These are phyloP conservation scores for Netta rufina DNA, from an alignment of 2,797 vertebrate species.

Conservation along the genomic window DNA sequence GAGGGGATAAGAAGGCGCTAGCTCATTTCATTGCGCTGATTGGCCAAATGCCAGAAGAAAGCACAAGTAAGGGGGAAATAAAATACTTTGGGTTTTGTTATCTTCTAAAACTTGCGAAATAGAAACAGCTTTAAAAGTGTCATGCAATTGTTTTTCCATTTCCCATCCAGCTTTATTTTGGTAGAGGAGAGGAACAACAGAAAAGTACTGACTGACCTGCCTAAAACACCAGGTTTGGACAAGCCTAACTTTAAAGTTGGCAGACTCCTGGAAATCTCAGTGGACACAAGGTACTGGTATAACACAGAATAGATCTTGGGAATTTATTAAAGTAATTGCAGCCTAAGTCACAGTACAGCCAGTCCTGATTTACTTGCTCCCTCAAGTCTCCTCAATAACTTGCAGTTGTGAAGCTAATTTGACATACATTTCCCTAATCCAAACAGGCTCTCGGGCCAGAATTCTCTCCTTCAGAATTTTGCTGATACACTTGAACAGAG, in stretches of 20 bases:
- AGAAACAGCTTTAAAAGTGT: conserved; percentile 6
- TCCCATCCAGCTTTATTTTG: not conserved
- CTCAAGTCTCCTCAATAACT: not conserved
- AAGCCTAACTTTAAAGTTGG: not conserved
- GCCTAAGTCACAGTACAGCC: not conserved
- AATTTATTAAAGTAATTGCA: not conserved
- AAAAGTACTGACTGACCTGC: not conserved
- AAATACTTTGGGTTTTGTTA: not conserved
- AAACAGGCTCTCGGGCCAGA: not conserved
- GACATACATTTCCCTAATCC: not conserved
- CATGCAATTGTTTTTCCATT: not conserved
- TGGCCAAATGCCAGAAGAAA: conserved; percentile 20
- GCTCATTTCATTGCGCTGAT: not conserved
- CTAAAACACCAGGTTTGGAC: not conserved
- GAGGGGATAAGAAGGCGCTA: not conserved
- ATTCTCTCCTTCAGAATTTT: not conserved
- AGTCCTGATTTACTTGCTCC: not conserved
- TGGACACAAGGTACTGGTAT: not conserved
- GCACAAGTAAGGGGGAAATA: not conserved
- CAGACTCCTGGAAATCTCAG: not conserved
- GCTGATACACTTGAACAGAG: not conserved
- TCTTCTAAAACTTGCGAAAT: conserved; percentile 3
- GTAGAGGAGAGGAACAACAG: not conserved
- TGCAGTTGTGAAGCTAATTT: not conserved
- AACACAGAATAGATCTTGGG: not conserved